Evolutionary conservation across 2,797 vertebrate genomes (phyloP), one percentile per base, ranked within the genome.

Genomic region (Malacoctenus gilli): DNA sequence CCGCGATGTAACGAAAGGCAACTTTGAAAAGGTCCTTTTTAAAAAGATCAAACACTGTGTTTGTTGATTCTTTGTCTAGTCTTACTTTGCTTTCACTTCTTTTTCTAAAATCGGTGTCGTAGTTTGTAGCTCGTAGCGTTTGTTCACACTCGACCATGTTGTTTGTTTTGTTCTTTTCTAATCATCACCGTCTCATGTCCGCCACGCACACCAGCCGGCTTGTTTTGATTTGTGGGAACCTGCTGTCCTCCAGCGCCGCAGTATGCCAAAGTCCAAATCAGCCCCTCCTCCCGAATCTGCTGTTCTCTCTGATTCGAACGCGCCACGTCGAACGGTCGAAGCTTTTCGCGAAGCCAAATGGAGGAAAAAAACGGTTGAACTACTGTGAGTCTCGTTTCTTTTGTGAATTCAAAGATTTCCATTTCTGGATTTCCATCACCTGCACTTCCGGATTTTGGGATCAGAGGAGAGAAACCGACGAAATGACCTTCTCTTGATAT

Each of bases 251-350:
- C 53, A 32, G 39, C 58, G 23, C 43, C 52, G 53, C 70, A 47
- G 35, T 72, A 78, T 63, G 75, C 79, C 84, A 84, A 86, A 84
- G 75, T 64, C 58, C 42, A 40, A 68, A 64, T 73, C 70, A 62
- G n/a, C n/a, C n/a, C n/a, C n/a, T n/a, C n/a, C n/a, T n/a, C n/a
- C n/a, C n/a, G n/a, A n/a, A n/a, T n/a, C n/a, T n/a, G n/a, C n/a
- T n/a, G n/a, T n/a, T n/a, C n/a, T n/a, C n/a, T 39, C 34, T 15
- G 15, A 7, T 11, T 19, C 5, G 25, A 15, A n/a, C 15, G 21
- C 41, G 13, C 5, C 5, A 58, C n/a, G 9, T 42, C 43, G 23
- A 36, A 39, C 35, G 25, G 13, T 19, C 32, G 53, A 56, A 19
- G 12, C 11, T 56, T 28, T 5, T 19, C 22, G 20, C 8, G 54